Percentiles rank a stretch among this genome's conserved stretches.
phyloP scores from a whole-genome alignment of 30 jellyfish, hydroid and myxozoan species.

The Rhopilema esculentum region DNA sequence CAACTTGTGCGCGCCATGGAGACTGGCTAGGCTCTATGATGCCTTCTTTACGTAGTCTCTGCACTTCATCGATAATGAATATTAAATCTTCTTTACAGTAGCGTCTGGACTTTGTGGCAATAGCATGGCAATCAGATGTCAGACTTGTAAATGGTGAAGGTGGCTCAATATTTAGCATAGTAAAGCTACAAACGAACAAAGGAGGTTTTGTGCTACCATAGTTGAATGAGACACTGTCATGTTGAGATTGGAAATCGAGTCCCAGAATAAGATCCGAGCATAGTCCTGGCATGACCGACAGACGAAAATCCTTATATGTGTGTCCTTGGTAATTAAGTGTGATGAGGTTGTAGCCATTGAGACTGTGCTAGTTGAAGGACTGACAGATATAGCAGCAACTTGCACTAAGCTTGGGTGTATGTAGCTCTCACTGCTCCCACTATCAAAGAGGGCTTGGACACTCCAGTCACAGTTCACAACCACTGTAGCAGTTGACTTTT shows the following conservation, averaged over 20 bases:
- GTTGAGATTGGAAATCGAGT: conserved; percentile 58
- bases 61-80: conserved; percentile 60
- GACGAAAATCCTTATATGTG: conserved; percentile 2
- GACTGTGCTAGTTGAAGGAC: background rate
- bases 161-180: conserved; percentile 43
- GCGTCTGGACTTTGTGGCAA: conserved; percentile 73
- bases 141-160: conserved; percentile 66
- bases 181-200: conserved; percentile 24
- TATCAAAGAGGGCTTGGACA: conserved; percentile 47
- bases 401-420: conserved; percentile 40
- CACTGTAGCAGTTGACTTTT: conserved; percentile 1
- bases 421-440: conserved; percentile 42
- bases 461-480: conserved; percentile 6
- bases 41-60: conserved; percentile 59
- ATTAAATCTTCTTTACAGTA: conserved; percentile 47
- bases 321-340: background rate
- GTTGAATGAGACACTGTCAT: conserved; percentile 50
- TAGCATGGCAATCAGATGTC: conserved; percentile 60
- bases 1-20: conserved; percentile 91
- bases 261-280: conserved; percentile 79
- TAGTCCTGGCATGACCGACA: conserved; percentile 40
- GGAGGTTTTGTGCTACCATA: conserved; percentile 65
- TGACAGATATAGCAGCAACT: background rate
- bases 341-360: conserved; percentile 58
- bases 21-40: conserved; percentile 75